Base-by-base conservation (phyloP, 2,113 vertebrate species). In the Camelus bactrianus region DNA sequence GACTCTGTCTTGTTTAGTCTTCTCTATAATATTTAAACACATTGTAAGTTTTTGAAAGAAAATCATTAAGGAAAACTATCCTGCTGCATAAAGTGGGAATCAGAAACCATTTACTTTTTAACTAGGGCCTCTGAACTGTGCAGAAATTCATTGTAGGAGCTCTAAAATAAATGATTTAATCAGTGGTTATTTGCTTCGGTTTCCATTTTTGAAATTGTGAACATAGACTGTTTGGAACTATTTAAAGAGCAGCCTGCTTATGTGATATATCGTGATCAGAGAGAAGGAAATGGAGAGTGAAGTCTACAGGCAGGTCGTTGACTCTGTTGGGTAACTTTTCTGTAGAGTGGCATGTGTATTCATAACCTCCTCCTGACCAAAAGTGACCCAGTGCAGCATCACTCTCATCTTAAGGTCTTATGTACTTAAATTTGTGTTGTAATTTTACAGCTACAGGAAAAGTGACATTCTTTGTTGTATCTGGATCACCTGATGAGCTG, bases 21-120 rank as follows among this genome's bases (percentile, higher is more conserved):
- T 42, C 11, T 93, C 30, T 95, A 32, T 97, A 12, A 15, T 95
- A 89, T 84, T 97, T 96, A 97, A 87, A 94, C 38, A 75, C 94
- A 84, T 89, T 76, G 85, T 73, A 95, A 62, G 28, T 91, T 98
- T 96, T 96, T 93, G 90, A 32, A 67, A 54, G 56, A 67, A 81
- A 64, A 9, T n/a, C 38, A 5, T 86, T 77, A 35, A n/a, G 60
- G 69, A 67, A 38, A 86, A 60, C 42, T n/a, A 8, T 64, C 30
- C 67, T 28, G 12, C 9, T 67, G 54, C 22, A 2, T 46, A 38
- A 69, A 54, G 42, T 79, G 35, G 50, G 52, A 26, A 8, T 50
- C 3, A 38, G 77, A 89, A 93, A 26, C 52, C 50, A 17, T 89
- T 75, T 87, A 56, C 54, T 69, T 76, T 73, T 64, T 35, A 48